Evolutionary conservation across 1,140 invertebrate genomes (phyloP), one percentile per base, ranked within the genome.

Genomic region (Acyrthosiphon pisum): DNA sequence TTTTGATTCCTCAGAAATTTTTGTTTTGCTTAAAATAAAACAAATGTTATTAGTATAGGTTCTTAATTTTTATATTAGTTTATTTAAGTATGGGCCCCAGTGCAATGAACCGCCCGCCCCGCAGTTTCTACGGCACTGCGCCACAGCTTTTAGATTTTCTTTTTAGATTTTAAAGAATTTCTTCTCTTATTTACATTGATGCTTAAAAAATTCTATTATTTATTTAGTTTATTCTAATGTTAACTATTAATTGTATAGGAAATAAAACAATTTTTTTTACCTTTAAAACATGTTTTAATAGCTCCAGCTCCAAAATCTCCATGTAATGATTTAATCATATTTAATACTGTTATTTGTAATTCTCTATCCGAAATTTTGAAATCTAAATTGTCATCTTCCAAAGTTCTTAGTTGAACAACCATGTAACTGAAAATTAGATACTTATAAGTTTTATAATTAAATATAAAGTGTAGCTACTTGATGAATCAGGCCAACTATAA

Each of bases 251-350:
- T n/a, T 56, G 26, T 81, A 41, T 84, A 3, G 30, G 30, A 18
- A 76, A 76, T 76, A 44, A 84, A 84, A 41, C 9, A 41, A 26
- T 41, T 4, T 2, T 68, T n/a, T 92, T 83, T 95, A 96, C 96
- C 95, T 93, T 94, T 95, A 94, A 98, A 97, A 46, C 97, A 97
- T 93, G 96, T 95, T 95, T 96, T 96, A 56, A 97, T 95, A 30
- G 97, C 95, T 14, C 97, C 97, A 37, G 96, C 94, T 23, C 97
- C 97, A 95, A 97, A 97, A 94, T 97, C 97, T 9, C 97, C 97
- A 95, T 97, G 97, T 89, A 97, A 94, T 94, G 96, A 96, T 94
- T 97, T 96, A 14, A 97, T 96, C 95, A 96, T 96, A 50, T 95
- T 95, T 30, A 96, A 94, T 87, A 97, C 94, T 35, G 96, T 96